Base-by-base conservation (phyloP, 1,140 invertebrate species). In the Leucophenga varia region DNA sequence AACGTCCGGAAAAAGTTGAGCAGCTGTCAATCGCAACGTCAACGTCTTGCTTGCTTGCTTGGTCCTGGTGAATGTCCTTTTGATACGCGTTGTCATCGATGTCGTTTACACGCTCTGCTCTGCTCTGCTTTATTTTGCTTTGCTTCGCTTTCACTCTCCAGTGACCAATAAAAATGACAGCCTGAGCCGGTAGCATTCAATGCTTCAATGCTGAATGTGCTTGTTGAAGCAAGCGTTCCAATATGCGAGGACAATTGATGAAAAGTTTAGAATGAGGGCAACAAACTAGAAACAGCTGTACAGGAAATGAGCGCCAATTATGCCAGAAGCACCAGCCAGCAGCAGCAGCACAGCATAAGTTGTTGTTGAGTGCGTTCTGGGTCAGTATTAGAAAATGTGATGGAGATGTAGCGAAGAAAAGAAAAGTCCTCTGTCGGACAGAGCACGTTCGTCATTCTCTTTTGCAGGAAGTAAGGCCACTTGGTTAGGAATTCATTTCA, bases 221-320 rank as follows among this genome's bases (percentile, higher is more conserved):
- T n/a, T n/a, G n/a, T n/a, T n/a, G n/a, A n/a, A n/a, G n/a, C n/a
- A n/a, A n/a, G n/a, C n/a, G n/a, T n/a, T n/a, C n/a, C n/a, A n/a
- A n/a, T n/a, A n/a, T n/a, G n/a, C n/a, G n/a, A n/a, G n/a, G n/a
- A n/a, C n/a, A n/a, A n/a, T n/a, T n/a, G n/a, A n/a, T n/a, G n/a
- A n/a, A n/a, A n/a, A n/a, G n/a, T n/a, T n/a, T 25, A 25, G 22
- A 10, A 25, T 25, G 22, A 25, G 22, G n/a, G 22, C 22, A 25
- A 5, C 22, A 25, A 25, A 25, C 22, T 25, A 18, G 32, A 43
- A 43, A 43, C 64, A 69, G 59, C 65, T 69, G 65, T 59, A 53
- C 65, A 69, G 65, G 65, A 69, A 69, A 69, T 69, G 69, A 70
- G 65, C 65, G 57, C 61, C 65, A 69, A 69, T 69, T 70, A 69